These are phyloP conservation scores for Phaethon lepturus DNA, from an alignment of 2,113 vertebrate genomes.

Conservation along the genomic window DNA sequence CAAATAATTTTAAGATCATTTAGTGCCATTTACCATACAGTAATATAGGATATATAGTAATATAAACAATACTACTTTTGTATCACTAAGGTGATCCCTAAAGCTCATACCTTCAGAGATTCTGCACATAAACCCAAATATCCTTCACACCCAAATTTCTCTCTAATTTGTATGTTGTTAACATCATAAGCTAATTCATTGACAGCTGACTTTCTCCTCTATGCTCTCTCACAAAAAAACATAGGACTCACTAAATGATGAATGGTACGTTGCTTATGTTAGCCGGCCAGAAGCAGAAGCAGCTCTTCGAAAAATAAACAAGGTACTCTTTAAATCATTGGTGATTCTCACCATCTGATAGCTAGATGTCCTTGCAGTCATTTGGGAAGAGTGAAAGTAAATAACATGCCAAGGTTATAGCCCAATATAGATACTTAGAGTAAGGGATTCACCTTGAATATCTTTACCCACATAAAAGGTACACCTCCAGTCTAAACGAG, in stretches of 20 bases:
- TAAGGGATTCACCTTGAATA: neutral
- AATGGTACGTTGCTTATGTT: constrained; percentile 88
- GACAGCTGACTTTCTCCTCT: neutral
- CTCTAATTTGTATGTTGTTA: neutral
- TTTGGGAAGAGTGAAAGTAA: neutral
- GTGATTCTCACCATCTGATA: neutral
- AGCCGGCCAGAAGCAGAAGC: constrained; percentile 87
- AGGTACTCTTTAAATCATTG: constrained; percentile 73
- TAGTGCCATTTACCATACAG: neutral
- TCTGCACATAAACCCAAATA: neutral
- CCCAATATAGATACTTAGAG: neutral
- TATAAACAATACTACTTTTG: too few relatives aligned
- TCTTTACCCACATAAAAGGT: neutral
- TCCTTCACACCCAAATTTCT: neutral
- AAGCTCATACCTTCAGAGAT: neutral
- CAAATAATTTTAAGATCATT: neutral
- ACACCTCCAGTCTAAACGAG: neutral
- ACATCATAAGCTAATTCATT: neutral
- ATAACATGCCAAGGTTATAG: neutral
- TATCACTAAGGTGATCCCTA: neutral
- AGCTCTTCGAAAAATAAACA: constrained; percentile 82
- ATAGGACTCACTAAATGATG: constrained; percentile 72
- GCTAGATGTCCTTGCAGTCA: neutral
- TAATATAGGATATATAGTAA: too few relatives aligned
- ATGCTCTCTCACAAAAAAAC: neutral